Base-by-base conservation (phyloP, 2,113 vertebrate genomes). In the Ammodytes dubius region DNA sequence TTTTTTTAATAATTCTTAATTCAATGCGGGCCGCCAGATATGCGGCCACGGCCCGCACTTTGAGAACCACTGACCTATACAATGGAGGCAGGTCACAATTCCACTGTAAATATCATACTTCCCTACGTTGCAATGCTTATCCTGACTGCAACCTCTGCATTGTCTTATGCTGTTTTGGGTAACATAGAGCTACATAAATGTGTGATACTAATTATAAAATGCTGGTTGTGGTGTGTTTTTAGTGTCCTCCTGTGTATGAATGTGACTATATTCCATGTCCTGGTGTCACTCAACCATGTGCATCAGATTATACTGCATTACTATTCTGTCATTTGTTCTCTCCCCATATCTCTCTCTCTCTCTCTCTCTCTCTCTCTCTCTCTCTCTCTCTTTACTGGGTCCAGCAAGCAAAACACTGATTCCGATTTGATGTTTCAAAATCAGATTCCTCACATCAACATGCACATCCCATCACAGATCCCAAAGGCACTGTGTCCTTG, bases 401-500 rank as follows among this genome's bases (percentile, higher is more conserved):
- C 13, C 66, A 60, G 39, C 40, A 4, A 61, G 14, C 8, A 50
- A 72, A 66, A 68, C 59, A 68, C 11, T 39, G 46, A 59, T 63
- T 61, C 50, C 60, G 52, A 80, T 82, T 84, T 78, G 47, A 69
- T 47, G 49, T 79, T 50, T 79, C 45, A 57, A 79, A 83, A 78
- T 76, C 64, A 4, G n/a, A 75, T 60, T 69, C 52, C 54, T 63
- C 49, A 56, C 70, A 83, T 74, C 86, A 73, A 81, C 82, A 91
- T 74, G 82, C 77, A 40, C 63, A 66, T 82, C 77, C 79, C 63
- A 6, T 68, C 83, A 66, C 72, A 74, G 57, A 77, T 81, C 61
- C 81, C 78, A 79, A 84, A 87, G 87, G 79, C 68, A 59, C 65
- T 0, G 53, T 79, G 90, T 89, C 91, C 88, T 93, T 92, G 87